Base-by-base conservation (phyloP, 2,797 vertebrate species). In the Chaunax sp. region DNA sequence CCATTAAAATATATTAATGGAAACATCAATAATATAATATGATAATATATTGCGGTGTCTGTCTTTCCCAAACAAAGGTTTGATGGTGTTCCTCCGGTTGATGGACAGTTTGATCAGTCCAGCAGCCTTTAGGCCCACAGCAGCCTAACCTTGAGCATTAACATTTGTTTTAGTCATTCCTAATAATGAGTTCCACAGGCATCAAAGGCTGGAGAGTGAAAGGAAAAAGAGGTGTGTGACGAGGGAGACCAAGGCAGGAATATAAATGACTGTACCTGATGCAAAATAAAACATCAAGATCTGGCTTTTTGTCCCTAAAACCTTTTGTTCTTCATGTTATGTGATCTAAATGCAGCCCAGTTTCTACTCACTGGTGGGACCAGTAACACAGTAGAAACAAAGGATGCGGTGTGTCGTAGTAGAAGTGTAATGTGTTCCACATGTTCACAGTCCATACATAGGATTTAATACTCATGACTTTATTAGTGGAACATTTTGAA, bases 271-370 rank as follows among this genome's bases (percentile, higher is more conserved):
- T n/a, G n/a, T 18, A 13, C 30, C 30, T 60, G 30, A 68, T 66
- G 18, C 37, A 69, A 72, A 69, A 63, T 25, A 20, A 74, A 76
- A 38, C 45, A 65, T 43, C 43, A 59, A 68, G n/a, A n/a, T n/a
- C n/a, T n/a, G 46, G 13, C 47, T 1, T 19, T 40, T 22, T 45
- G n/a, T 5, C 8, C 23, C 19, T 33, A 28, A 20, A 64, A 47
- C 28, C 35, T 67, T 67, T 68, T 55, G 23, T 56, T 49, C 54
- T 3, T 14, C 0, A 0, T 72, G 84, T 75, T 77, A 64, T 30
- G 28, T 30, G 28, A 30, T 30, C 5, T 30, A 11, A 35, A 2
- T 35, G 33, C 33, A 10, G 33, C 33, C 33, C 33, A 35, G 33
- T 35, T 35, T 11, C 10, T 5, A 3, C 33, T 35, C 33, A 35